Percentiles rank a stretch among this genome's conserved stretches.
Evolutionary conservation across 2,888 invertebrate genomes (phyloP).

Genomic region (Stegophylla sp.): DNA sequence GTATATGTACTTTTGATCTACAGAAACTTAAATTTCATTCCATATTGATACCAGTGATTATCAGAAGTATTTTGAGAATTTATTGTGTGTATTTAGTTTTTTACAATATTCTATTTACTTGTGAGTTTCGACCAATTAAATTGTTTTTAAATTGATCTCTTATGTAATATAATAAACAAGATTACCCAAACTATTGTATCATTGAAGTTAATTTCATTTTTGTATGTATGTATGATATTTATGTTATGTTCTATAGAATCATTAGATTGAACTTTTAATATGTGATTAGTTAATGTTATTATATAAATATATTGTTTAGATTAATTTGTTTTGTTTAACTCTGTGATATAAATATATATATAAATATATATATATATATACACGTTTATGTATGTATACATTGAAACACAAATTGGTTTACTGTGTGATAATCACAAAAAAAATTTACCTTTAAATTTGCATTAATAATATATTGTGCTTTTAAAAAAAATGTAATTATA

Average conservation of each 20-base stretch:
- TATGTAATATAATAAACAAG: conserved; percentile 38
- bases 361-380: conserved; percentile 23
- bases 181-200: conserved; percentile 41
- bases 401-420: conserved; percentile 26
- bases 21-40: conserved; percentile 43
- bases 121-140: conserved; percentile 41
- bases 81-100: not conserved
- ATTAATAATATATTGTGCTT: conserved; percentile 46
- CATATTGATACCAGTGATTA: conserved; percentile 48
- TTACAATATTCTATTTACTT: conserved; percentile 17
- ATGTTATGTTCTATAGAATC: conserved; percentile 41
- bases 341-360: conserved; percentile 51
- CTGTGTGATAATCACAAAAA: conserved; percentile 6
- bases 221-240: conserved; percentile 44
- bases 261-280: conserved; percentile 36
- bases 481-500: conserved; percentile 32
- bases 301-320: conserved; percentile 38
- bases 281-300: conserved; percentile 38
- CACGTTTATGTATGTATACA: conserved; percentile 14
- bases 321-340: conserved; percentile 48
- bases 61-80: not conserved
- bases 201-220: conserved; percentile 45
- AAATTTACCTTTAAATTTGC: conserved; percentile 13
- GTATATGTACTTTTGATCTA: not conserved
- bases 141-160: conserved; percentile 49